phyloP scores from a whole-genome alignment of 2,113 vertebrate species.

The Deroptyus accipitrinus region DNA sequence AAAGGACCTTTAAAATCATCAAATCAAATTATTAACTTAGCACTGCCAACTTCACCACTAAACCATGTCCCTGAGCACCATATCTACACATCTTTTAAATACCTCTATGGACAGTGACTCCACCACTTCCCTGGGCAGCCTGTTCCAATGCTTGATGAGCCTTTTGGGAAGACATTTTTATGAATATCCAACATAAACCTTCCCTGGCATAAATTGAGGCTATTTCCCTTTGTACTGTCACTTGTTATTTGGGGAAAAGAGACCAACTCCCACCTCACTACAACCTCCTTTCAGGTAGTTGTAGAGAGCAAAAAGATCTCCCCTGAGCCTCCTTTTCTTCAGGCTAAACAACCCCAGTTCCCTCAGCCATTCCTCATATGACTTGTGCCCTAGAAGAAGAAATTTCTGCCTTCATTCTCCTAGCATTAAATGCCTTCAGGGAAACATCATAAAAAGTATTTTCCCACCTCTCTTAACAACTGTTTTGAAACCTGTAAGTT shows the following conservation, averaged over 20 bases:
- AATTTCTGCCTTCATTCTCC: background rate
- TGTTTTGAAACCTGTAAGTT: background rate
- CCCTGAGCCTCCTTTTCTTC: background rate
- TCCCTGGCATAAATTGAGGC: background rate
- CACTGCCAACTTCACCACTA: background rate
- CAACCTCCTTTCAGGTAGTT: background rate
- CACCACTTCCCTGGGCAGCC: background rate
- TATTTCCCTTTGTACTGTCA: background rate
- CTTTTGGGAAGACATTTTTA: background rate
- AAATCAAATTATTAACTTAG: background rate
- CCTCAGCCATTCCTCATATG: background rate
- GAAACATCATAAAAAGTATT: background rate
- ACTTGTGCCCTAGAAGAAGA: background rate
- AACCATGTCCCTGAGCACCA: background rate
- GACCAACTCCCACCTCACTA: background rate
- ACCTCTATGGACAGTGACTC: background rate
- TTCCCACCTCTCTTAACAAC: background rate
- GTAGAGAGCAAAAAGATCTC: rapidly evolving
- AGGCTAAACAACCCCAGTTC: background rate
- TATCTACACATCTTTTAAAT: background rate
- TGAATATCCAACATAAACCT: background rate
- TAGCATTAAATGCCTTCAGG: background rate
- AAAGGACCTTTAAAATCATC: background rate
- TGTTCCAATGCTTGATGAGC: background rate
- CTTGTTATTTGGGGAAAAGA: background rate